These are phyloP conservation scores for Heliornis fulica DNA, from an alignment of 2,113 vertebrate genomes.

Conservation along the genomic window DNA sequence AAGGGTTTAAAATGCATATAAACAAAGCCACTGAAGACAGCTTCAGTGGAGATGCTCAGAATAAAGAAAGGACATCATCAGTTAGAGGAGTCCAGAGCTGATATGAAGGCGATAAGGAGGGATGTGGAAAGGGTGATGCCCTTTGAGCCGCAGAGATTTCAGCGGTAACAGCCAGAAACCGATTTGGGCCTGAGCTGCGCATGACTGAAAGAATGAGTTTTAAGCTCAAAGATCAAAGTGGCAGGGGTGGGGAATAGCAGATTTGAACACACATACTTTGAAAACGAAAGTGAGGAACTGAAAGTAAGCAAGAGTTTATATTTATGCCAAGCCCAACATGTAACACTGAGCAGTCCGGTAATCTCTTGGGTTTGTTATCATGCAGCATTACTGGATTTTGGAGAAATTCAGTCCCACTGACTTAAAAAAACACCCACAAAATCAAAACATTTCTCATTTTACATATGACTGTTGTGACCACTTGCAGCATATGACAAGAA, in stretches of 20 bases:
- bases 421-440: neutral
- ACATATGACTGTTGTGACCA: neutral
- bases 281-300: neutral
- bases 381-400: neutral
- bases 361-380: neutral
- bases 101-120: neutral
- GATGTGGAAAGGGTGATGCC: neutral
- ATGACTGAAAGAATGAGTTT: neutral
- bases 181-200: neutral
- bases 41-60: neutral
- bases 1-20: neutral
- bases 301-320: neutral
- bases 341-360: neutral
- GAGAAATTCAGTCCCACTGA: neutral
- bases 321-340: neutral
- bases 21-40: neutral
- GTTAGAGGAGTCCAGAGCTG: neutral
- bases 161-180: neutral
- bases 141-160: neutral
- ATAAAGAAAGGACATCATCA: neutral
- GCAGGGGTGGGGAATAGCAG: neutral
- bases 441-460: neutral
- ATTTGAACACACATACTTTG: neutral
- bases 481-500: neutral
- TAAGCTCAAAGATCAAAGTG: neutral